Base-by-base conservation (phyloP, 2,113 vertebrate species). In the Muscicapa adusta region DNA sequence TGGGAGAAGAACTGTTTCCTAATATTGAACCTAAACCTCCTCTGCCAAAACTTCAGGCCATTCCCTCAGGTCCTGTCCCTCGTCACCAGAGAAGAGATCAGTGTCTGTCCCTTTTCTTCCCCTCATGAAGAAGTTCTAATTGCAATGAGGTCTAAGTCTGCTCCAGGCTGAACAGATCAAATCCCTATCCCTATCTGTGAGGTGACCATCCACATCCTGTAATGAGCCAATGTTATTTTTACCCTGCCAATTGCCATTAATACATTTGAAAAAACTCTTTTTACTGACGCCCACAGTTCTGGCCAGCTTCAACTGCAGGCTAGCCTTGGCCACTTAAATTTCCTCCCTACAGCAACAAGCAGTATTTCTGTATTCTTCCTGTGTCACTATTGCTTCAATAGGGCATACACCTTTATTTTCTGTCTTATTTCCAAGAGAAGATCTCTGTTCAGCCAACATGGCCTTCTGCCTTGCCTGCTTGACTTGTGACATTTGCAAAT, bases 21-120 rank as follows among this genome's bases (percentile, higher is more conserved):
- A 6, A 13, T 10, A 40, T 16, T 1, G 0, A 24, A 65, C 10
- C 40, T 28, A 47, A 73, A 56, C 23, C 3, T 56, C 10, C 3
- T 12, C 14, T n/a, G 42, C 10, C 34, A 56, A 28, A 74, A 48
- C 24, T 48, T 57, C 51, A 19, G 18, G 15, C 8, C 50, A 43
- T 17, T 71, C 4, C 10, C 19, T 34, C 5, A 13, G 8, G 23
- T 72, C 10, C 80, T 45, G 33, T 22, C 28, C 3, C 11, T 38
- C 1, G 3, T 23, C n/a, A 63, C 23, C 48, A 63, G 38, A 72
- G 38, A 38, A 53, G 28, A 70, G 16, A 2, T 24, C 38, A 72
- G 12, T 4, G 5, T 31, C 33, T 72, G 22, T 7, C 22, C 22
- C 33, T 72, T 31, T 51, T 33, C 47, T 38, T 72, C 48, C 22